Base-by-base conservation (phyloP, 2,797 vertebrate genomes). In the Dallia pectoralis region DNA sequence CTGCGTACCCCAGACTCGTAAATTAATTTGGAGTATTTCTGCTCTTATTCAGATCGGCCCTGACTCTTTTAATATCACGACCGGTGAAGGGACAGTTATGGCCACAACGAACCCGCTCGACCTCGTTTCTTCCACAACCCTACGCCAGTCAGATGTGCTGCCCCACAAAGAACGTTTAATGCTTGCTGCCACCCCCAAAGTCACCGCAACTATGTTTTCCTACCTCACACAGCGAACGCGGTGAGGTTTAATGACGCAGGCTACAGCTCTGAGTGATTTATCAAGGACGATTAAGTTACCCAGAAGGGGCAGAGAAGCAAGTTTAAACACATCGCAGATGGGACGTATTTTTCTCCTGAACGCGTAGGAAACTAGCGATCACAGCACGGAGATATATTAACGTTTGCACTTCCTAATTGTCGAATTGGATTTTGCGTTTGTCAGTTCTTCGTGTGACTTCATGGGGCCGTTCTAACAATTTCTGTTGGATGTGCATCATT, bases 211-310 rank as follows among this genome's bases (percentile, higher is more conserved):
- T 82, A 84, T 87, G 81, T 85, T 86, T 85, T 86, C 78, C 66
- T 81, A 79, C 76, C 66, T 67, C 77, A 74, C 73, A 27, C 65
- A 69, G 72, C 71, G 81, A 83, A 80, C 67, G 80, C 77, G 78
- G 80, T 78, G 78, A 77, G 74, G 73, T 84, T 87, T 85, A 84
- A 82, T 84, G 84, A 82, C 76, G 79, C 84, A 84, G 81, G 70
- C 77, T 72, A 64, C 27, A 72, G 75, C 79, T 83, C 76, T 81
- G 79, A 86, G 73, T 84, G 84, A 87, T 88, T 87, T 84, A 80
- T 86, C 79, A 81, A 78, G 81, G 81, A 71, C 80, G 77, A 81
- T 86, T 86, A 85, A 80, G 78, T 83, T 84, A 72, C 74, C 2
- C 74, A 81, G 80, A 81, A 82, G 72, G 63, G 76, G 70, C 77